phyloP scores from a whole-genome alignment of 2,797 vertebrate genomes.

The Margarornis squamiger region DNA sequence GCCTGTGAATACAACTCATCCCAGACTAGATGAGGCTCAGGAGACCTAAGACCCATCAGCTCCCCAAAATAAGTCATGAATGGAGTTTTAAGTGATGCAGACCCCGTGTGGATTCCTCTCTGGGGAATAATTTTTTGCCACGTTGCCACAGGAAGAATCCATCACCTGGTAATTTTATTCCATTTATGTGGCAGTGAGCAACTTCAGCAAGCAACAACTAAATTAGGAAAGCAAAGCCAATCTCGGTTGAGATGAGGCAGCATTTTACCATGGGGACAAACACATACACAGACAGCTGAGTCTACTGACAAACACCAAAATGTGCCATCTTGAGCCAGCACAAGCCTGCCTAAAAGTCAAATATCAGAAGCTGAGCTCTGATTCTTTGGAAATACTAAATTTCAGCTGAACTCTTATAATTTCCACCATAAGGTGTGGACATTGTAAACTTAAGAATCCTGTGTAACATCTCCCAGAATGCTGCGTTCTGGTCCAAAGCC shows the following conservation, averaged over 20 bases:
- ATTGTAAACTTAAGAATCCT: neutral
- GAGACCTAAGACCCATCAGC: neutral
- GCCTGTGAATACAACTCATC: neutral
- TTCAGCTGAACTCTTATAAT: neutral
- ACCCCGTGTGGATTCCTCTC: neutral
- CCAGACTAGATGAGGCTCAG: neutral
- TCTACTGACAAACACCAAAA: neutral
- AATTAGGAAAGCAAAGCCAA: neutral
- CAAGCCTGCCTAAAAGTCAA: neutral
- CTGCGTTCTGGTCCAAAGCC: neutral
- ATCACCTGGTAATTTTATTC: constrained; percentile 16
- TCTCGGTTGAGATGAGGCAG: neutral
- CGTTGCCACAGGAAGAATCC: neutral
- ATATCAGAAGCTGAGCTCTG: neutral
- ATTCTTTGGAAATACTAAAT: neutral
- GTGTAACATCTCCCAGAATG: neutral
- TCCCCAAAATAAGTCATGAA: neutral
- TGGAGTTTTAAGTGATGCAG: neutral
- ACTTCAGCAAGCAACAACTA: neutral
- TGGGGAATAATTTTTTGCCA: neutral
- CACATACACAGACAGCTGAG: neutral
- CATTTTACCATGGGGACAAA: neutral
- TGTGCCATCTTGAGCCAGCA: neutral
- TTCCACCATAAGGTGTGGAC: neutral
- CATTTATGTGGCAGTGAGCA: neutral